Evolutionary conservation across 2,888 invertebrate genomes (phyloP), one percentile per base, ranked within the genome.

Genomic region (Nysson spinosus): DNA sequence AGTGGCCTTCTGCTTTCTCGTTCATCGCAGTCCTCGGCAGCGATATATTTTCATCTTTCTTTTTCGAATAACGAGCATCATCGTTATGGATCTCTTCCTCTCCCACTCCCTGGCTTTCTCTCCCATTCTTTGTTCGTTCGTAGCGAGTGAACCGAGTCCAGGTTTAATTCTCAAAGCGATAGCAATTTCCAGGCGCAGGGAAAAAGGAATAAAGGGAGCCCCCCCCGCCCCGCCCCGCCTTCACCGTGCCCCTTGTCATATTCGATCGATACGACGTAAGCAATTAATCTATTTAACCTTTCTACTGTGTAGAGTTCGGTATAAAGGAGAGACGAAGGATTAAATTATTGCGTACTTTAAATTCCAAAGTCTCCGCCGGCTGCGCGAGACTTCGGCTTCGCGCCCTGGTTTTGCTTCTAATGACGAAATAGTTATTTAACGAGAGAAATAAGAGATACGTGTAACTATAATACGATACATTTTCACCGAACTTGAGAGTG

Each of bases 151-250:
- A 72, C 63, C 66, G 66, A 75, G 56, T 65, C 69, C 69, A 72
- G 65, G 69, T 72, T 75, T 75, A 75, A 75, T 75, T 75, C 72
- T 75, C 75, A 75, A 75, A 75, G 72, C 69, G 75, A 75, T 66
- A 68, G 70, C 68, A 73, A 77, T 77, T 73, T 73, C 63, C 70
- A 64, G 55, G 72, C 50, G 58, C 54, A 66, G 54, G 60, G 52
- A 67, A 67, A 67, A 67, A 65, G 43, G 65, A 65, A 65, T 43
- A 47, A 52, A 51, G 30, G 28, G 35, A 24, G 11, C 30, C 58
- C 43, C 52, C 43, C 44, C 60, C n/a, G n/a, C n/a, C n/a, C n/a
- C n/a, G n/a, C n/a, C n/a, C n/a, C n/a, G n/a, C n/a, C n/a, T n/a
- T n/a, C n/a, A n/a, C n/a, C n/a, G n/a, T n/a, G n/a, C n/a, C n/a